Conservation (phyloP, 2,888 invertebrate species). For the Patella ulyssiponensis region DNA sequence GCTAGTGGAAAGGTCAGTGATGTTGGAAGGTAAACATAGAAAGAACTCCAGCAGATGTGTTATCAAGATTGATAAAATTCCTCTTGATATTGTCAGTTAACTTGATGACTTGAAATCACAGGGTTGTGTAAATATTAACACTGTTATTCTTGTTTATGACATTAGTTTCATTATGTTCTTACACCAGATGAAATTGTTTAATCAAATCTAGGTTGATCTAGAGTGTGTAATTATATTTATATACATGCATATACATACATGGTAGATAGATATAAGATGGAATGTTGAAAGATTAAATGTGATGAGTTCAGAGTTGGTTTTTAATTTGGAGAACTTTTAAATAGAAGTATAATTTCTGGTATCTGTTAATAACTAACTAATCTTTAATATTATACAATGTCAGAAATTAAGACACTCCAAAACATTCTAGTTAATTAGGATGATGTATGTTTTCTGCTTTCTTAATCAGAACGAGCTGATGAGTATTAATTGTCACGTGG, state of each 20-base stretch:
- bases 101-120: not conserved
- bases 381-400: too few relatives aligned
- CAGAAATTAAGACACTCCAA: too few relatives aligned
- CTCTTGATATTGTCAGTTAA: not conserved
- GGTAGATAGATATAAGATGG: too few relatives aligned
- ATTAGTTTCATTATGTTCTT: not conserved
- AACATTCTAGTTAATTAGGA: too few relatives aligned
- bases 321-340: too few relatives aligned
- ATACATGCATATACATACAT: too few relatives aligned
- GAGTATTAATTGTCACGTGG: conserved; percentile 8
- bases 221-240: too few relatives aligned
- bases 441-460: not conserved
- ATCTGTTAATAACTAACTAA: too few relatives aligned
- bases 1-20: not conserved
- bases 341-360: too few relatives aligned
- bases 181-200: not conserved
- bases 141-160: conserved; percentile 7
- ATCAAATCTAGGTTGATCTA: too few relatives aligned
- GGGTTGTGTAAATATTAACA: conserved; percentile 8
- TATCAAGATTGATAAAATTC: conserved; percentile 7
- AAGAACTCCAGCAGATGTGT: conserved; percentile 6
- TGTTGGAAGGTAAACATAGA: not conserved
- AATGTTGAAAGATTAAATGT: too few relatives aligned
- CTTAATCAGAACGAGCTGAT: not conserved
- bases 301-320: too few relatives aligned